Conservation (phyloP, 2,888 invertebrate species). For the Labia minor region DNA sequence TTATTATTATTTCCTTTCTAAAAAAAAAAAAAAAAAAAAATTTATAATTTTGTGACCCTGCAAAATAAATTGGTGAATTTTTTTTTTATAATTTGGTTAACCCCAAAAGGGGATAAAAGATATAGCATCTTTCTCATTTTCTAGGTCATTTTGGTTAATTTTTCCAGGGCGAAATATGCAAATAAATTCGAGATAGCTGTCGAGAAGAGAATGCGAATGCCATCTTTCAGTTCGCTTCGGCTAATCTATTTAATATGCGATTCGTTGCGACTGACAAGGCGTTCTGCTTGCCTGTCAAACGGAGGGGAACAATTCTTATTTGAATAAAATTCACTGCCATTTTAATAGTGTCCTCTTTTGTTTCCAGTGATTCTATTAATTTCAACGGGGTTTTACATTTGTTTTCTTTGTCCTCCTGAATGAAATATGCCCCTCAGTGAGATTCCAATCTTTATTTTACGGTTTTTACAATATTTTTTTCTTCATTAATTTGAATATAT, state of each 20-base stretch:
- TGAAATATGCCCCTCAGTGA: too few species aligned
- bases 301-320: not conserved
- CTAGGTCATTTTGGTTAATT: conserved; percentile 1
- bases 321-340: not conserved
- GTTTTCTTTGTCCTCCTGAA: too few species aligned
- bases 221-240: conserved; percentile 1
- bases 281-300: not conserved
- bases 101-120: too few species aligned
- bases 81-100: too few species aligned
- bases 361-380: not conserved
- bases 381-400: too few species aligned
- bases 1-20: too few species aligned
- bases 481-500: too few species aligned
- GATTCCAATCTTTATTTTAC: too few species aligned
- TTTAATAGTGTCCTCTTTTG: conserved; percentile 8
- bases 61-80: too few species aligned
- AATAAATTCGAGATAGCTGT: not conserved
- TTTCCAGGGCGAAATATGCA: not conserved
- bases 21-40: too few species aligned
- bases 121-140: not conserved
- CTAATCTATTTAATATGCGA: conserved; percentile 13
- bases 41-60: too few species aligned
- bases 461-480: too few species aligned
- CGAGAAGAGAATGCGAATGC: not conserved
- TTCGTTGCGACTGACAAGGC: conserved; percentile 13